A percentile compares a stretch with the other conserved stretches of the same genome.
Evolutionary conservation across 2,888 invertebrate genomes (phyloP).

Genomic region (Andrena hattorfiana): DNA sequence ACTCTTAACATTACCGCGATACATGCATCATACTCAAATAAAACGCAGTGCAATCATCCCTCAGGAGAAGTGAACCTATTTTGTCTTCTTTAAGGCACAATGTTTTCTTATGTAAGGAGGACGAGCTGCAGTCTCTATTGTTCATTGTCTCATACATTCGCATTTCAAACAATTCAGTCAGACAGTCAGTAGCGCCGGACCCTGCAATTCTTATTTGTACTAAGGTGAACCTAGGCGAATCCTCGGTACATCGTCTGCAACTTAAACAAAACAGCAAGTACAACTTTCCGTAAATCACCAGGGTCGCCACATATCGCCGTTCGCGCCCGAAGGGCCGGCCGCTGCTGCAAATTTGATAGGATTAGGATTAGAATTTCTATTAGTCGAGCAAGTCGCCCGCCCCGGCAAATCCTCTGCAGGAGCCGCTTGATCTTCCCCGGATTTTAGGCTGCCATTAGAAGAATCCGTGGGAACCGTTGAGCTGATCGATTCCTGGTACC

Average conservation of each 20-base stretch:
- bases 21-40: slow-evolving; percentile 36
- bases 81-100: slow-evolving; percentile 47
- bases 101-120: not conserved
- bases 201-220: slow-evolving; percentile 19
- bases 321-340: slow-evolving; percentile 77
- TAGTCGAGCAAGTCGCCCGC: slow-evolving; percentile 58
- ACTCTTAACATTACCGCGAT: slow-evolving; percentile 19
- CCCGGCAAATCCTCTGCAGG: slow-evolving; percentile 74
- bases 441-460: slow-evolving; percentile 48
- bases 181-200: not conserved
- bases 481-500: slow-evolving; percentile 77
- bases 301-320: slow-evolving; percentile 87
- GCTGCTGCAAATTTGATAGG: slow-evolving; percentile 63
- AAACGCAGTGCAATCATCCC: slow-evolving; percentile 3
- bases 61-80: not conserved
- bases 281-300: slow-evolving; percentile 82
- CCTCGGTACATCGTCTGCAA: not conserved
- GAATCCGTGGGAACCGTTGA: slow-evolving; percentile 70
- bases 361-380: slow-evolving; percentile 65
- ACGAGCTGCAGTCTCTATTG: not conserved
- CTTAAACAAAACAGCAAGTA: not conserved
- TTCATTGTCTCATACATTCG: not conserved
- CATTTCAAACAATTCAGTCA: not conserved
- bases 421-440: slow-evolving; percentile 67
- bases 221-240: not conserved